Evolutionary conservation across 2,888 invertebrate genomes (phyloP).

Genomic region (Fragum whitleyi): DNA sequence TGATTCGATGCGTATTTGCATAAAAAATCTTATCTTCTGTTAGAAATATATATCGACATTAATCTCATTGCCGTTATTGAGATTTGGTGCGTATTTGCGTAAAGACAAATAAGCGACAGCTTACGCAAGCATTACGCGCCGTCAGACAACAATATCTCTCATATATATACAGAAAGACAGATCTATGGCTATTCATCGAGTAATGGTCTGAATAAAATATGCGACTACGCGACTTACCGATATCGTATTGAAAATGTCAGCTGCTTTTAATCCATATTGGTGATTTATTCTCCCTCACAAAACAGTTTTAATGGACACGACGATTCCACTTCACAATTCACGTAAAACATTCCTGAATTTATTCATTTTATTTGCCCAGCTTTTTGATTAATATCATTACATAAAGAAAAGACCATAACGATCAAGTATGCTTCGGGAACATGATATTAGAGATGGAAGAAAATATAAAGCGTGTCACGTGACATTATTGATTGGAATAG

Average conservation of each 20-base stretch:
- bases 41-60: too few species aligned
- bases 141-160: background rate
- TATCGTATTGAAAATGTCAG: background rate
- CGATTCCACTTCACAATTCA: conserved; percentile 1
- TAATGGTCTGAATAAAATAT: conserved; percentile 4
- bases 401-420: background rate
- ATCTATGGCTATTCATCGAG: background rate
- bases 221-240: conserved; percentile 1
- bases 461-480: conserved; percentile 18
- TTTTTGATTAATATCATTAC: conserved; percentile 1
- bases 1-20: too few species aligned
- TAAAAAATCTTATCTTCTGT: too few species aligned
- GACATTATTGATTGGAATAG: conserved; percentile 22
- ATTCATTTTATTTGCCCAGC: background rate
- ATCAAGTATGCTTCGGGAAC: background rate
- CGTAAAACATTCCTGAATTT: background rate
- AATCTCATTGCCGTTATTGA: too few species aligned
- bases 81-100: too few species aligned
- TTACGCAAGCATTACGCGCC: background rate
- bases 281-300: background rate
- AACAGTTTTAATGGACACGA: background rate
- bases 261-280: conserved; percentile 1
- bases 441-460: conserved; percentile 1
- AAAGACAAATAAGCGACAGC: too few species aligned
- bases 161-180: background rate